Conservation (phyloP, 1,140 invertebrate species). For the Archivesica marissinica region DNA sequence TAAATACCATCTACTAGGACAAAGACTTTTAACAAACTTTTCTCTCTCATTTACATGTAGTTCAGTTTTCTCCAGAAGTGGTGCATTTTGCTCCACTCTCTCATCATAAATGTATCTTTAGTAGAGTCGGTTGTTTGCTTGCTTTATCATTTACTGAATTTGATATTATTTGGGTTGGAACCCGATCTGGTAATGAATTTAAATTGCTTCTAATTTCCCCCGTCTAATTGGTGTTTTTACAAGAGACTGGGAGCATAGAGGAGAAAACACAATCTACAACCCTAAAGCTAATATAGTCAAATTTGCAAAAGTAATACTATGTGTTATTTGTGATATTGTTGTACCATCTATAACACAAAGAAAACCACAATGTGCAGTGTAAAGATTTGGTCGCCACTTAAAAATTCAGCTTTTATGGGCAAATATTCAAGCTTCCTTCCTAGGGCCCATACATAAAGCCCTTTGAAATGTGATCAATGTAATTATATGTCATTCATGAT, state of each 20-base stretch:
- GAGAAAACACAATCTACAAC: neutral
- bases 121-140: neutral
- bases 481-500: constrained; percentile 61
- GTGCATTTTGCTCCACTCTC: too few relatives aligned
- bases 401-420: constrained; percentile 53
- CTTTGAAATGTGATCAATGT: constrained; percentile 59
- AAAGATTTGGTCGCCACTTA: constrained; percentile 27
- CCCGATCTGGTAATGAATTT: constrained; percentile 39
- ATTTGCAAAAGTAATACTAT: constrained; percentile 1
- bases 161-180: constrained; percentile 24
- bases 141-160: constrained; percentile 22
- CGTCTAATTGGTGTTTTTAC: constrained; percentile 45
- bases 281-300: constrained; percentile 7
- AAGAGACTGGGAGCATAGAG: constrained; percentile 4
- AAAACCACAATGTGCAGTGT: constrained; percentile 10
- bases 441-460: constrained; percentile 47
- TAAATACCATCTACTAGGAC: constrained; percentile 59
- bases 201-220: constrained; percentile 40
- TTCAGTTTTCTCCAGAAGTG: neutral
- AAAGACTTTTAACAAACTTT: constrained; percentile 44
- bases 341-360: constrained; percentile 1
- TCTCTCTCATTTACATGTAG: neutral
- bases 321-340: neutral
- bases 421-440: constrained; percentile 57
- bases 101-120: too few relatives aligned